These are phyloP conservation scores for Tauraco erythrolophus DNA, from an alignment of 2,113 vertebrate species.

Conservation along the genomic window DNA sequence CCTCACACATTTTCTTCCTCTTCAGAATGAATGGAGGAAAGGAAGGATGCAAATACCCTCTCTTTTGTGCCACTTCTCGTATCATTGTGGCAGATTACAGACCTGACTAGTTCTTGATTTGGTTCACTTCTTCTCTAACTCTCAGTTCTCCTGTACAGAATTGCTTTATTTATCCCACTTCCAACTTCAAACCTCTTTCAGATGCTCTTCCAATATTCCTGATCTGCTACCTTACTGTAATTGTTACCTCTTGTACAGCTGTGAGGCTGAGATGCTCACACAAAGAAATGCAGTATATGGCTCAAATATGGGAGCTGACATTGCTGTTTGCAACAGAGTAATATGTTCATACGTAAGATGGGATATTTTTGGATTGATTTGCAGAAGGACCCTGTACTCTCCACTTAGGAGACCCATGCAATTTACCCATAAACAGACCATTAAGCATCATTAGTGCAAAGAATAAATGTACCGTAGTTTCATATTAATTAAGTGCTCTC, in stretches of 20 bases:
- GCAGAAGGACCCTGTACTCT: conserved; percentile 71
- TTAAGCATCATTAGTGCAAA: conserved; percentile 73
- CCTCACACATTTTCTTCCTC: not conserved
- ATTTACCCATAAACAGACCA: conserved; percentile 76
- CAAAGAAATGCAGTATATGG: conserved; percentile 11
- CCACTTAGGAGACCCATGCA: conserved; percentile 75
- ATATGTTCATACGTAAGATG: conserved; percentile 19
- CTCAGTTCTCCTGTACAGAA: not conserved
- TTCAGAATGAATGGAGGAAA: not conserved
- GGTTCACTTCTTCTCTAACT: not conserved
- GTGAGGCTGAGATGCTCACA: not conserved
- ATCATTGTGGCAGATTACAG: not conserved
- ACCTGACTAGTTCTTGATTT: not conserved
- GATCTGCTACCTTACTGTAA: not conserved
- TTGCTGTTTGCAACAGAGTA: conserved; percentile 51
- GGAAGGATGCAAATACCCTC: not conserved
- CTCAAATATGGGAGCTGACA: conserved; percentile 23
- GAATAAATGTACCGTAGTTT: conserved; percentile 74
- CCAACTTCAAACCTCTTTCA: not conserved
- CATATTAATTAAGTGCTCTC: conserved; percentile 71
- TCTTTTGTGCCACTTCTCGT: not conserved
- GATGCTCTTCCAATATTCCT: not conserved
- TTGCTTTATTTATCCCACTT: not conserved
- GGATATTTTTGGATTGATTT: conserved; percentile 54
- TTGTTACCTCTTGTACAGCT: not conserved